Percentiles rank a stretch among this genome's conserved stretches.
phyloP scores from a whole-genome alignment of 2,888 invertebrate species.

The Stegophylla sp. region DNA sequence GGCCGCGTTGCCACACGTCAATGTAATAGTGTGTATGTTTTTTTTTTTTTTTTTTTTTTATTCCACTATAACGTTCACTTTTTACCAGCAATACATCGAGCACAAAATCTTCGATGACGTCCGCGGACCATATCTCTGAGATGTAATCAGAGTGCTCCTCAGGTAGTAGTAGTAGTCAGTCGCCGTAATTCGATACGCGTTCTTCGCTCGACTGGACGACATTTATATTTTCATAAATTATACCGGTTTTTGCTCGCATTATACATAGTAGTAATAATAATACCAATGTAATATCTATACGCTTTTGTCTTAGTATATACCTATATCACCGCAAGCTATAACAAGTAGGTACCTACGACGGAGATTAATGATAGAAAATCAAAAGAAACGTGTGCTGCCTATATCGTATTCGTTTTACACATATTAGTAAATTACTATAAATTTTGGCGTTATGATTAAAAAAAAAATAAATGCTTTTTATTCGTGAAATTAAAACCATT shows the following conservation, averaged over 20 bases:
- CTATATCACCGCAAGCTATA: constrained; percentile 17
- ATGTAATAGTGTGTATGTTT: background rate
- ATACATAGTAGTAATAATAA: too few relatives aligned
- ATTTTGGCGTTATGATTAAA: too few relatives aligned
- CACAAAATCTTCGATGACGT: constrained; percentile 10
- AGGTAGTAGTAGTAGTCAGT: constrained; percentile 45
- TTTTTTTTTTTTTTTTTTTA: constrained; percentile 31
- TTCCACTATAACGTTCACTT: background rate
- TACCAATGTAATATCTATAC: too few relatives aligned
- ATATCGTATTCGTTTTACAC: background rate
- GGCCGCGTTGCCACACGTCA: background rate
- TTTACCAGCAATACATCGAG: background rate
- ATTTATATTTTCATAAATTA: constrained; percentile 55
- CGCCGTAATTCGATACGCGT: constrained; percentile 42
- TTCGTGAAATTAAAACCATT: too few relatives aligned
- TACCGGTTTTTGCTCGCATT: constrained; percentile 39
- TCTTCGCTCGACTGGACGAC: constrained; percentile 50
- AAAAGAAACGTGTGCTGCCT: background rate
- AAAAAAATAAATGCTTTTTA: too few relatives aligned
- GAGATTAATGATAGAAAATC: constrained; percentile 35
- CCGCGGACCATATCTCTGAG: constrained; percentile 20
- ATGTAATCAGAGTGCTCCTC: constrained; percentile 41
- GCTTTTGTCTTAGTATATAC: background rate
- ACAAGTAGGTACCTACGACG: background rate
- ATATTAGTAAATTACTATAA: background rate